Percentiles rank a stretch among this genome's conserved stretches.
Evolutionary conservation across 2,888 invertebrate species (phyloP).

Genomic region (Meghimatium bilineatum): DNA sequence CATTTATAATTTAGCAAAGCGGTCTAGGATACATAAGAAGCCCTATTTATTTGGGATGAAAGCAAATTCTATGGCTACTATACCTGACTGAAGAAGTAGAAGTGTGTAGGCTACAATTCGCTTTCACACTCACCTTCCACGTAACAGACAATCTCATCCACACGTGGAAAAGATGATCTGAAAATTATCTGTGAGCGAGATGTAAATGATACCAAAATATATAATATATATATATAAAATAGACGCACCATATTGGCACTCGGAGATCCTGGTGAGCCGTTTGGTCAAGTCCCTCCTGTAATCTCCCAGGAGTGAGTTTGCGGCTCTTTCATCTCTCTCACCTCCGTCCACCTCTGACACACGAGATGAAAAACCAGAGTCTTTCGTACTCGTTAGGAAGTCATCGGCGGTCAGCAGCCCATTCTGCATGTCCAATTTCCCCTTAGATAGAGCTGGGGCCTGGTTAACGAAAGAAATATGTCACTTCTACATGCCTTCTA

Average conservation of each 20-base stretch:
- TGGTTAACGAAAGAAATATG: constrained; percentile 46
- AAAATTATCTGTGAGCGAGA: neutral
- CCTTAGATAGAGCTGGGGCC: constrained; percentile 44
- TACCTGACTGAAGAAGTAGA: too few relatives aligned
- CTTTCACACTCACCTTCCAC: constrained; percentile 9
- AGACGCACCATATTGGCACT: constrained; percentile 50
- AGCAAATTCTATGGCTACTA: too few relatives aligned
- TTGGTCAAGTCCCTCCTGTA: constrained; percentile 34
- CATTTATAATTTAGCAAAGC: too few relatives aligned
- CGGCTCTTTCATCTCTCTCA: constrained; percentile 35
- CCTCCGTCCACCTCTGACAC: constrained; percentile 52
- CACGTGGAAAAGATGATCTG: constrained; percentile 11
- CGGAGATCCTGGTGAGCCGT: constrained; percentile 47
- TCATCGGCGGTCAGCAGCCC: constrained; percentile 33
- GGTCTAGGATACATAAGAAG: too few relatives aligned
- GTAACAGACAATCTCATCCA: constrained; percentile 5
- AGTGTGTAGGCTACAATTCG: neutral
- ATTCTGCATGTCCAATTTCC: constrained; percentile 29
- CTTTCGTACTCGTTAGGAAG: constrained; percentile 38
- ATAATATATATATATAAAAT: constrained; percentile 11
- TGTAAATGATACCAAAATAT: neutral
- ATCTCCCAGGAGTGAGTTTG: constrained; percentile 20
- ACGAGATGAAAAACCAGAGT: constrained; percentile 54
- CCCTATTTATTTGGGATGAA: too few relatives aligned
- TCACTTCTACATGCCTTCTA: constrained; percentile 46